Evolutionary conservation across 1,140 invertebrate genomes (phyloP), one percentile per base, ranked within the genome.

Genomic region (Halesus radiatus): DNA sequence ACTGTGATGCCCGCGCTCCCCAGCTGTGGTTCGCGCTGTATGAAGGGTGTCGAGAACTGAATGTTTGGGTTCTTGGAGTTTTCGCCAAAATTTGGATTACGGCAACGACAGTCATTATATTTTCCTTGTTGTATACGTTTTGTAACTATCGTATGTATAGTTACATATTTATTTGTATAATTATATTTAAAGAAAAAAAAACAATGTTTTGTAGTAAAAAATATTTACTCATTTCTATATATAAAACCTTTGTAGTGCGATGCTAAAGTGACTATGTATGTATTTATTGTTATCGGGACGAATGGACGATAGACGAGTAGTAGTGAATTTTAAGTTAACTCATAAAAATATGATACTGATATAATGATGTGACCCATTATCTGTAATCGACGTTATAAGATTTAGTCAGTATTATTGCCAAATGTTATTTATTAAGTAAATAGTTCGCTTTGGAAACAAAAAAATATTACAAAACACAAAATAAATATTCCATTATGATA

Each of bases 71-170:
- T 62, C 23, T 23, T 62, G 23, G 70, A 73, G 70, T 54, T 52
- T 75, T 75, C 72, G 72, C 72, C 72, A 56, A 53, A 45, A 53
- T 76, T 22, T 76, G 45, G 52, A 68, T 53, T 66, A 53, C 54
- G 50, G 68, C 26, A 53, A 72, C 62, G 66, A 79, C 62, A 50
- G 62, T 78, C 77, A 72, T 4, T 60, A 79, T 79, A 32, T 68
- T 78, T 60, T 79, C 66, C 26, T 60, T 32, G 8, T 73, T 60
- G 52, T 70, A 78, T 78, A 78, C 76, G 76, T 78, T 77, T 26
- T 72, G 77, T 73, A 73, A 79, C 77, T 79, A 79, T 52, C 62
- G 64, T 60, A 26, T 50, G 66, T 73, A 58, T 60, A 72, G 77
- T 72, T 73, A 37, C 77, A 32, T 79, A 60, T 72, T 79, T 58